Conservation (phyloP, 2,888 invertebrate species). For the Blastobasis lacticolella region DNA sequence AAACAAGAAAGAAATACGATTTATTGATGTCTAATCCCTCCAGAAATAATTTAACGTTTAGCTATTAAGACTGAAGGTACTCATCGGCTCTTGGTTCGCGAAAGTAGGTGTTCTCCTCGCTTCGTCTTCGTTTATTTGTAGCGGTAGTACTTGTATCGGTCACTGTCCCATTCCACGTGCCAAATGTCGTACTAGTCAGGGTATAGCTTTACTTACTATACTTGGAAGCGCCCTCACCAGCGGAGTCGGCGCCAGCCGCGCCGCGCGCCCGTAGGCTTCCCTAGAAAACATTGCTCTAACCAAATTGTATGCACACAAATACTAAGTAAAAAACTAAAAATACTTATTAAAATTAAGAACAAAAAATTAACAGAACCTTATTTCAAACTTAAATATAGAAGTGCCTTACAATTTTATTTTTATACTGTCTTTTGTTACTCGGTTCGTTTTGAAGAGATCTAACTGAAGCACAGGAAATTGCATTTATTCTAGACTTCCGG, state of each 20-base stretch:
- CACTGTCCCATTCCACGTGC: constrained; percentile 54
- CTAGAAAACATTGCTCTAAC: constrained; percentile 35
- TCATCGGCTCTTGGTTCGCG: constrained; percentile 36
- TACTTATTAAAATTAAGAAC: constrained; percentile 38
- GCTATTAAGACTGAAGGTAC: constrained; percentile 66
- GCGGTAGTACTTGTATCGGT: not conserved
- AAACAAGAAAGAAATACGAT: constrained; percentile 32
- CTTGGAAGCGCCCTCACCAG: constrained; percentile 7
- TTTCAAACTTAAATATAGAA: constrained; percentile 66
- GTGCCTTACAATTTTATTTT: constrained; percentile 72
- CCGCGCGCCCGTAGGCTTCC: constrained; percentile 25
- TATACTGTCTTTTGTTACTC: constrained; percentile 42
- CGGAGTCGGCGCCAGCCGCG: constrained; percentile 28
- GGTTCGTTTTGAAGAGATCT: constrained; percentile 33
- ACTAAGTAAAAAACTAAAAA: constrained; percentile 27
- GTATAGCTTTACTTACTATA: constrained; percentile 47
- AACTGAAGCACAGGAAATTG: constrained; percentile 54
- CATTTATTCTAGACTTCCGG: constrained; percentile 41
- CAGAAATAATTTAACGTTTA: constrained; percentile 61
- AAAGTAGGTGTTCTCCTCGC: constrained; percentile 19
- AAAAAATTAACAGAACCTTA: constrained; percentile 39
- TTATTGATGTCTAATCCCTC: constrained; percentile 64
- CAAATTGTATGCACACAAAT: constrained; percentile 39
- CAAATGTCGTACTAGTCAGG: constrained; percentile 61
- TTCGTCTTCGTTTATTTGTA: constrained; percentile 4